Evolutionary conservation across 2,888 invertebrate species (phyloP).

Genomic region (Drosophila recens): DNA sequence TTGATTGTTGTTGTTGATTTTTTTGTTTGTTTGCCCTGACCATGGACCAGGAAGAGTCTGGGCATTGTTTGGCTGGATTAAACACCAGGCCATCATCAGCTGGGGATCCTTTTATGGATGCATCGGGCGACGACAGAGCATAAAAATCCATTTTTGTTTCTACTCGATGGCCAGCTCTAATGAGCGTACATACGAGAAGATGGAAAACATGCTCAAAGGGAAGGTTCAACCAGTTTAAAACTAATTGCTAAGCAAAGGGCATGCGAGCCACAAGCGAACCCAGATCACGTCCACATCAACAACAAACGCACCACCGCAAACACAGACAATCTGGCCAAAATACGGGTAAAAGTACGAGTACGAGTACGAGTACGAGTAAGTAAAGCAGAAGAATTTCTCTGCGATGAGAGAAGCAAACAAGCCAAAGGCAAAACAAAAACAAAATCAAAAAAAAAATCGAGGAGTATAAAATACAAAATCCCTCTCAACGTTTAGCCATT

Average conservation of each 20-base stretch:
- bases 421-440: constrained; percentile 23
- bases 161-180: constrained; percentile 63
- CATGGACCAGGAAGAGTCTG: constrained; percentile 1
- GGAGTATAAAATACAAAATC: constrained; percentile 21
- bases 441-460: constrained; percentile 3
- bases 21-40: constrained; percentile 26
- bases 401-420: constrained; percentile 18
- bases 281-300: constrained; percentile 80
- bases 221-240: constrained; percentile 66
- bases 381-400: constrained; percentile 44
- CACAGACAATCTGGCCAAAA: constrained; percentile 76
- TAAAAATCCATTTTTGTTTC: constrained; percentile 62
- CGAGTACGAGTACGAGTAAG: constrained; percentile 30
- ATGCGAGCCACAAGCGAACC: constrained; percentile 54
- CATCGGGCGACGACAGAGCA: constrained; percentile 47
- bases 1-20: constrained; percentile 78
- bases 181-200: constrained; percentile 43
- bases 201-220: constrained; percentile 5
- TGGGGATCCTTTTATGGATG: constrained; percentile 42
- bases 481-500: constrained; percentile 34
- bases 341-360: constrained; percentile 44
- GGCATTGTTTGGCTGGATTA: constrained; percentile 56
- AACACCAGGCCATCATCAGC: constrained; percentile 12
- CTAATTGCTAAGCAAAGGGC: constrained; percentile 81
- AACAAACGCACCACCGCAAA: constrained; percentile 67